Base-by-base conservation (phyloP, 2,888 invertebrate species). In the Augochlorella aurata region DNA sequence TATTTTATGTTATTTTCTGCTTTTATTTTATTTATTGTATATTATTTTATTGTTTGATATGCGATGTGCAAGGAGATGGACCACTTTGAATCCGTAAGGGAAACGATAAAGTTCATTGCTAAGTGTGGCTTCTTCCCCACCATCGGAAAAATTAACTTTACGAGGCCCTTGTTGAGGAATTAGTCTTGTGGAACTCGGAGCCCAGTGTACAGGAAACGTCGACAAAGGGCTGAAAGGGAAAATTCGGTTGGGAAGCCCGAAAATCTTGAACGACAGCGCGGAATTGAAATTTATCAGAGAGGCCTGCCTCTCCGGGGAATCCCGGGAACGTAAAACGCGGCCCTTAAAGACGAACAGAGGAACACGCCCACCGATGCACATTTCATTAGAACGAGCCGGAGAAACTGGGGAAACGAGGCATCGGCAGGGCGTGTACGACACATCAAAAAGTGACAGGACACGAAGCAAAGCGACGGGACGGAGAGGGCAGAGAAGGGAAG, bases 281-380 rank as follows among this genome's bases (percentile, higher is more conserved):
- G 47, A 65, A 74, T 83, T 72, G 83, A 83, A 83, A 83, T 83
- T 78, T 78, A 78, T 83, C 70, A 74, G 72, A 24, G 12, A 61
- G 68, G 82, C 29, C 68, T 21, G 74, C 2, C 58, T 76, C 70
- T 38, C 45, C 49, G 74, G 82, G 79, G 67, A 77, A 72, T 82
- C 75, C 75, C 58, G 45, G 77, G 63, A 71, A 84, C 83, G 76
- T 83, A 77, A 75, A 78, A 81, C 69, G 66, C 71, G 74, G 47
- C 29, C 74, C 61, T 77, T 69, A 76, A 38, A 81, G 83, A 24
- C 63, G 49, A 63, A 24, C 24, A 52, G 74, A 49, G 72, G 4
- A 29, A 77, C 38, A 38, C 84, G 84, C 83, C 81, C 85, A 81
- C 84, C 71, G 79, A 82, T 84, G 82, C 82, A 80, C 84, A 77